Evolutionary conservation across 2,888 invertebrate species (phyloP).

Genomic region (Lasioglossum calceatum): DNA sequence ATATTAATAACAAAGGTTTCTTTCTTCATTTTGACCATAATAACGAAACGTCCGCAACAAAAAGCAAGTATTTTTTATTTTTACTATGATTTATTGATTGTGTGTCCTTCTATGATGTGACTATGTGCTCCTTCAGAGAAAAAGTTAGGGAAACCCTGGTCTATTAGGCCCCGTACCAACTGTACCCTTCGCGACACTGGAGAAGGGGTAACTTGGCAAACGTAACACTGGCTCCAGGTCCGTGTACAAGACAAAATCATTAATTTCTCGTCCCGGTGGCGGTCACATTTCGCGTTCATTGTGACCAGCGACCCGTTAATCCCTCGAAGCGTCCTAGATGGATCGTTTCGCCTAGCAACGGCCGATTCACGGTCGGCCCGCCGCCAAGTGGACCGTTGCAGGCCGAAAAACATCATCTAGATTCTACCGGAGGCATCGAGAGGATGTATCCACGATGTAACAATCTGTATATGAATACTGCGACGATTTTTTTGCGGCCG

Average conservation of each 20-base stretch:
- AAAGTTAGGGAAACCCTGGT: too few species aligned
- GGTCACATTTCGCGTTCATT: conserved; percentile 23
- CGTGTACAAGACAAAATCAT: neutral
- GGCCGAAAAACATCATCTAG: conserved; percentile 8
- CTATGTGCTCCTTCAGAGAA: too few species aligned
- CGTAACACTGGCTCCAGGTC: neutral
- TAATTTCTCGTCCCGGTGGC: conserved; percentile 1
- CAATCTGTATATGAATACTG: conserved; percentile 70
- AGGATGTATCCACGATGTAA: conserved; percentile 60
- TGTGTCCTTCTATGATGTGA: too few species aligned
- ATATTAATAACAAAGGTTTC: too few species aligned
- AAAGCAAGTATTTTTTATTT: too few species aligned
- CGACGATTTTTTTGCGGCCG: conserved; percentile 73
- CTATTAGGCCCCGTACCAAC: neutral
- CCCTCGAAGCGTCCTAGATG: conserved; percentile 51
- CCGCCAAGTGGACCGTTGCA: conserved; percentile 28
- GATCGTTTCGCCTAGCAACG: conserved; percentile 40
- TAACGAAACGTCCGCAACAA: too few species aligned
- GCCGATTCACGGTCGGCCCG: conserved; percentile 42
- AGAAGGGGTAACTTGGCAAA: neutral
- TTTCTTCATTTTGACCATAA: too few species aligned
- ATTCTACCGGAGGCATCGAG: conserved; percentile 28
- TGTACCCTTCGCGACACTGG: neutral
- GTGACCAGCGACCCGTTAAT: conserved; percentile 51
- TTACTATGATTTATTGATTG: too few species aligned